Base-by-base conservation (phyloP, 1,140 invertebrate species). In the Panagrolaimus sp. region DNA sequence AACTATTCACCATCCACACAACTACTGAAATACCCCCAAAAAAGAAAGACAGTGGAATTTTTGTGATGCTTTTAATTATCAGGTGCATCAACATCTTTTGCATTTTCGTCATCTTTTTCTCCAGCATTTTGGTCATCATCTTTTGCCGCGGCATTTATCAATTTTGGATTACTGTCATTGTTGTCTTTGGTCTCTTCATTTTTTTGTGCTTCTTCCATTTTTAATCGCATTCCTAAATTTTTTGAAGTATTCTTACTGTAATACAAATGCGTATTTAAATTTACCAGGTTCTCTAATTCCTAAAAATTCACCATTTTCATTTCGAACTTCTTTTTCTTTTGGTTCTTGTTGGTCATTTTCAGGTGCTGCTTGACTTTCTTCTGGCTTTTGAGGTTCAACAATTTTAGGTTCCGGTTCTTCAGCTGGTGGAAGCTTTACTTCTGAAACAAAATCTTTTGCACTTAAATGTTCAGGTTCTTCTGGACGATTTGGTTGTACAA, bases 291-390 rank as follows among this genome's bases (percentile, higher is more conserved):
- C 52, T n/a, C 52, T 12, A 28, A 58, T 28, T 26, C 52, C 52
- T 12, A 28, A 12, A 21, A 58, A 21, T 21, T 58, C n/a, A 28
- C 52, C 52, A 58, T 58, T 58, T 38, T 38, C 32, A 38, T 38
- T 38, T 38, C 32, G 52, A 58, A 52, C 17, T 52, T 52, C 48
- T 15, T 21, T 52, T 52, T 24, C 48, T 58, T 58, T 12, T 58
- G 21, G n/a, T 58, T 58, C 5, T 58, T 28, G 5, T 26, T 21
- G 52, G 15, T 28, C 15, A 58, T 21, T 58, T 38, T 38, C 32
- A 38, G 32, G 32, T 38, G n/a, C n/a, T 21, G 21, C 14, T 47
- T 52, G 17, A 52, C 12, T 58, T 58, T 28, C 52, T 58, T 58
- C 3, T 58, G 21, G 8, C 17, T 58, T 17, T 58, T 28, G 5